Conservation (phyloP, 64 coral and sea anemone species). For the Cladopsammia gracilis region DNA sequence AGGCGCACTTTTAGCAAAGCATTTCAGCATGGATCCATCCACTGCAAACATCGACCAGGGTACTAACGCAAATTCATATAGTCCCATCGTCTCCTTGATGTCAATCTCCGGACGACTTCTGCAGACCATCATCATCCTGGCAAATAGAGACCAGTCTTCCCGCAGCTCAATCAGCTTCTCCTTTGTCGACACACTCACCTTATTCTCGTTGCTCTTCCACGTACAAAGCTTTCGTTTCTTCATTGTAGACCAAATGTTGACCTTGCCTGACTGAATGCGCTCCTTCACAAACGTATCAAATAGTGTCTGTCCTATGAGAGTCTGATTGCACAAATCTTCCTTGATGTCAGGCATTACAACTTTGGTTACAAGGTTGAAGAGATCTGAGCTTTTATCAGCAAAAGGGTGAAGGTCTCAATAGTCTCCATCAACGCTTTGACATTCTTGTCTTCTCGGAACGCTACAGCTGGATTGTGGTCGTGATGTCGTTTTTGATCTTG, state of each 20-base stretch:
- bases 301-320: background rate
- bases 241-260: background rate
- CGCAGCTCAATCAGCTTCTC: slow-evolving; percentile 23
- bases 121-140: slow-evolving; percentile 21
- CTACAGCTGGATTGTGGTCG: slow-evolving; percentile 32
- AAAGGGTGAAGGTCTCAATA: slow-evolving; percentile 24
- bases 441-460: slow-evolving; percentile 28
- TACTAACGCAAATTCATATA: slow-evolving; percentile 23
- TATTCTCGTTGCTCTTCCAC: slow-evolving; percentile 15
- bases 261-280: background rate
- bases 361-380: slow-evolving; percentile 54
- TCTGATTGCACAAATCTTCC: background rate
- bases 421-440: slow-evolving; percentile 24
- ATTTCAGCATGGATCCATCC: slow-evolving; percentile 11
- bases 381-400: background rate
- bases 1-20: background rate
- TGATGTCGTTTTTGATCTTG: slow-evolving; percentile 34
- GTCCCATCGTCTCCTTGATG: background rate
- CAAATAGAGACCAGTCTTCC: slow-evolving; percentile 16
- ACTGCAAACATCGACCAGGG: slow-evolving; percentile 5
- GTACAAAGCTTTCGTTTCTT: background rate
- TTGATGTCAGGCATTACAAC: slow-evolving; percentile 39
- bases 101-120: slow-evolving; percentile 8
- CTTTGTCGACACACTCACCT: background rate
- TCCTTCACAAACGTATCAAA: background rate